phyloP scores from a whole-genome alignment of 2,888 invertebrate genomes.

The Chrysolina haemoptera region DNA sequence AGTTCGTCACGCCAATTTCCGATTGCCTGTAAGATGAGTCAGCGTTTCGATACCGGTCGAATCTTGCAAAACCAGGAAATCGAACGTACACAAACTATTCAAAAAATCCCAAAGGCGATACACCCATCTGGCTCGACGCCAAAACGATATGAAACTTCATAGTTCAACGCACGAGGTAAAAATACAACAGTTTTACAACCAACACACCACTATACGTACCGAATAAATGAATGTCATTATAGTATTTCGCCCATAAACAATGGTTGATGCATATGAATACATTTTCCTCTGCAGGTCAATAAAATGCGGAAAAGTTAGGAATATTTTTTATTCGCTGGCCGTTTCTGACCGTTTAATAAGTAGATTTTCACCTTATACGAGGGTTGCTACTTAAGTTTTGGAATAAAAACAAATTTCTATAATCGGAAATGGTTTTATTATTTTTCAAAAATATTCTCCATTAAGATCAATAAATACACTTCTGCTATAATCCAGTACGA shows the following conservation, averaged over 20 bases:
- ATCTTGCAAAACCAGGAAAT: neutral
- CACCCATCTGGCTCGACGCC: slow-evolving; percentile 19
- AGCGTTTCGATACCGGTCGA: neutral
- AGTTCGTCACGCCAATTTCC: too few species aligned
- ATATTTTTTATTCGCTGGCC: too few species aligned
- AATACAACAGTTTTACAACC: slow-evolving; percentile 19
- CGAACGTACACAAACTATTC: slow-evolving; percentile 22
- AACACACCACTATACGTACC: neutral
- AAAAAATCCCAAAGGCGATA: slow-evolving; percentile 15
- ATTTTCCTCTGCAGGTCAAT: neutral
- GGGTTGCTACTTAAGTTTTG: too few species aligned
- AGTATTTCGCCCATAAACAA: slow-evolving; percentile 3
- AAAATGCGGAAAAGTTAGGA: neutral
- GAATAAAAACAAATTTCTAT: too few species aligned
- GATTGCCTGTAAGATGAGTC: neutral
- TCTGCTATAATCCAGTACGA: too few species aligned
- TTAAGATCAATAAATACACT: too few species aligned
- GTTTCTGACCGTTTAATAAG: too few species aligned
- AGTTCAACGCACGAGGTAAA: slow-evolving; percentile 24
- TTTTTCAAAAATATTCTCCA: too few species aligned
- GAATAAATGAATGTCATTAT: slow-evolving; percentile 8
- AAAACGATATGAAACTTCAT: slow-evolving; percentile 24
- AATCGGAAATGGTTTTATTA: too few species aligned
- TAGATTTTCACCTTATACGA: too few species aligned
- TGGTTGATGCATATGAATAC: neutral